These are phyloP conservation scores for Hiodon alosoides DNA, from an alignment of 2,113 vertebrate species.

Conservation along the genomic window DNA sequence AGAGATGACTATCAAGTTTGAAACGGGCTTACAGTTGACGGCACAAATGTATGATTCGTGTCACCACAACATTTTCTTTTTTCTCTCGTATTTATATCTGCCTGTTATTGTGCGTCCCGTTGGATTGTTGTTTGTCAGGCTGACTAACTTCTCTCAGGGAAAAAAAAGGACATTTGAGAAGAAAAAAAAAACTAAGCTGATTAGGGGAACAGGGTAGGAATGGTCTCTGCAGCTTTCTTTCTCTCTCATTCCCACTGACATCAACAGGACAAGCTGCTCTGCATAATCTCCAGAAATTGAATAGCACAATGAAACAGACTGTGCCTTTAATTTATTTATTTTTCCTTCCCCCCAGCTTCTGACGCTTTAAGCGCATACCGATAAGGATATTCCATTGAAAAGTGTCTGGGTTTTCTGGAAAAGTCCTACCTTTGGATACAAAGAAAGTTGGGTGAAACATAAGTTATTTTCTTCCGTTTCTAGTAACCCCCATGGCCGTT, in stretches of 20 bases:
- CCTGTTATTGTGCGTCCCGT: neutral
- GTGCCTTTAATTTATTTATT: neutral
- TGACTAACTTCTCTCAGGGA: neutral
- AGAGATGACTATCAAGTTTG: neutral
- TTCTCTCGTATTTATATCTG: neutral
- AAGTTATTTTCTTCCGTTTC: too few species aligned
- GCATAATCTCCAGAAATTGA: slow-evolving; percentile 5
- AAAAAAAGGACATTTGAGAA: neutral
- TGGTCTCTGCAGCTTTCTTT: neutral
- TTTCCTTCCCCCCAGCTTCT: neutral
- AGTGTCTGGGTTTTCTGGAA: neutral
- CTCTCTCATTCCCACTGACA: neutral
- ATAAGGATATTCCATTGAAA: neutral
- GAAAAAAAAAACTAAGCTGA: neutral
- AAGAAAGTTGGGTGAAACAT: too few species aligned
- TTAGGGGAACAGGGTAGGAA: neutral
- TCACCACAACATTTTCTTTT: neutral
- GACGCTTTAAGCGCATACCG: neutral
- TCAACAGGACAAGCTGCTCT: neutral
- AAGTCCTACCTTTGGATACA: too few species aligned
- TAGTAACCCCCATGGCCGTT: too few species aligned
- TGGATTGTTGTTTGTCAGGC: slow-evolving; percentile 1
- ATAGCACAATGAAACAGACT: neutral
- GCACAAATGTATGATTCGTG: neutral
- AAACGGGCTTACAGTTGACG: neutral